phyloP scores from a whole-genome alignment of 2,797 vertebrate species.

The Siniperca obscura region DNA sequence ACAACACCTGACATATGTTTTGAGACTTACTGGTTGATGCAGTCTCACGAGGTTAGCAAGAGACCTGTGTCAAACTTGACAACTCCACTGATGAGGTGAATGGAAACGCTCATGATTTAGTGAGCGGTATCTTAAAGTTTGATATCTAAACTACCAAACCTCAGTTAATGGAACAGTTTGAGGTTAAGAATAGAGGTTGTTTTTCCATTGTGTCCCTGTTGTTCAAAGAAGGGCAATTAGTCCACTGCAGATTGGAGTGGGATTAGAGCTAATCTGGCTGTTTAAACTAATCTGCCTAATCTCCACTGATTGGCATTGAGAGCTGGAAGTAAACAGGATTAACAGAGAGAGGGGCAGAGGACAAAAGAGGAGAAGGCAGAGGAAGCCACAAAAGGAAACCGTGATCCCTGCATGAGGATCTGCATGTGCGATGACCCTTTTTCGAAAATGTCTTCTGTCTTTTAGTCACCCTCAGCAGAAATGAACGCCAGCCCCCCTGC shows the following conservation, averaged over 20 bases:
- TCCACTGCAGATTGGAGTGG: constrained; percentile 46
- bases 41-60: background rate
- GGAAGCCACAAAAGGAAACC: background rate
- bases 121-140: background rate
- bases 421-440: background rate
- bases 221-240: constrained; percentile 64
- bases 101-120: background rate
- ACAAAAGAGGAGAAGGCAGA: background rate
- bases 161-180: background rate
- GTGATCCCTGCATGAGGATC: background rate
- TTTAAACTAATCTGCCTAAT: constrained; percentile 73
- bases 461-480: constrained; percentile 54
- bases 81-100: background rate
- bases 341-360: constrained; percentile 22
- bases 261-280: constrained; percentile 77
- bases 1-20: background rate
- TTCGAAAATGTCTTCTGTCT: background rate
- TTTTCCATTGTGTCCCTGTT: constrained; percentile 6
- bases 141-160: background rate
- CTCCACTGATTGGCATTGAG: constrained; percentile 64
- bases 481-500: constrained; percentile 84
- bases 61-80: background rate
- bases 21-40: background rate
- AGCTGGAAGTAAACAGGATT: constrained; percentile 63
- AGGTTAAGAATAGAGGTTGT: constrained; percentile 21